Conservation (phyloP, 2,888 invertebrate genomes). For the Papilio protenor region DNA sequence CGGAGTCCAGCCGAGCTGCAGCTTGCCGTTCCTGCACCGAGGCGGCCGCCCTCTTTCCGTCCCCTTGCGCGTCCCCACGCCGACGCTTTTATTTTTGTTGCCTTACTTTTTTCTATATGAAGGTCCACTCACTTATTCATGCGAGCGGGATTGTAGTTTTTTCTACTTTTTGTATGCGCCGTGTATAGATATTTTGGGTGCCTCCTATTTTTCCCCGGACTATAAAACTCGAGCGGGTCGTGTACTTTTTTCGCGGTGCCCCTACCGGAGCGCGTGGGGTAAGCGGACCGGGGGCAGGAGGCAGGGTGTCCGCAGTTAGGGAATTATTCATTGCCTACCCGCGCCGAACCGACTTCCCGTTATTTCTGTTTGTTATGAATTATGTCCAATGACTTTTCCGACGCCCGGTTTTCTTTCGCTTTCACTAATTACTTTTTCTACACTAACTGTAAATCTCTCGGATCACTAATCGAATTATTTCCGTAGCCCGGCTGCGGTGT, state of each 20-base stretch:
- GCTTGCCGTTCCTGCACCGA: slow-evolving; percentile 42
- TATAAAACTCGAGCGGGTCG: slow-evolving; percentile 81
- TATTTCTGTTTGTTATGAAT: slow-evolving; percentile 84
- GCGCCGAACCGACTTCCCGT: slow-evolving; percentile 81
- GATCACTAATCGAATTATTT: slow-evolving; percentile 52
- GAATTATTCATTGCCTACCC: slow-evolving; percentile 85
- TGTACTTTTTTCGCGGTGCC: slow-evolving; percentile 80
- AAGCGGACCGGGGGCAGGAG: slow-evolving; percentile 51
- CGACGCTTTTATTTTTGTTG: slow-evolving; percentile 68
- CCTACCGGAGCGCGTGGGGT: slow-evolving; percentile 58
- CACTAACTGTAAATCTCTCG: slow-evolving; percentile 75
- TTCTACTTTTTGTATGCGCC: slow-evolving; percentile 75
- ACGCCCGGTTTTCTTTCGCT: slow-evolving; percentile 78
- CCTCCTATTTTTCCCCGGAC: slow-evolving; percentile 81
- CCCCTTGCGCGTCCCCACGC: slow-evolving; percentile 58
- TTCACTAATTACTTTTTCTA: slow-evolving; percentile 81
- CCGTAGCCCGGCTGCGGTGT: slow-evolving; percentile 14
- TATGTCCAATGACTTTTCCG: slow-evolving; percentile 83
- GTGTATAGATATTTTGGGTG: slow-evolving; percentile 82
- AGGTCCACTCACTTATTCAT: slow-evolving; percentile 83
- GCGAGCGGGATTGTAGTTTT: slow-evolving; percentile 81
- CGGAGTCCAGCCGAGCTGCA: slow-evolving; percentile 41
- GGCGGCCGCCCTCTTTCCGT: slow-evolving; percentile 51
- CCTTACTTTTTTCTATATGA: slow-evolving; percentile 78
- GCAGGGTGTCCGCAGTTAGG: slow-evolving; percentile 82